Evolutionary conservation across 2,113 vertebrate genomes (phyloP), one percentile per base, ranked within the genome.

Genomic region (Polypterus senegalus): DNA sequence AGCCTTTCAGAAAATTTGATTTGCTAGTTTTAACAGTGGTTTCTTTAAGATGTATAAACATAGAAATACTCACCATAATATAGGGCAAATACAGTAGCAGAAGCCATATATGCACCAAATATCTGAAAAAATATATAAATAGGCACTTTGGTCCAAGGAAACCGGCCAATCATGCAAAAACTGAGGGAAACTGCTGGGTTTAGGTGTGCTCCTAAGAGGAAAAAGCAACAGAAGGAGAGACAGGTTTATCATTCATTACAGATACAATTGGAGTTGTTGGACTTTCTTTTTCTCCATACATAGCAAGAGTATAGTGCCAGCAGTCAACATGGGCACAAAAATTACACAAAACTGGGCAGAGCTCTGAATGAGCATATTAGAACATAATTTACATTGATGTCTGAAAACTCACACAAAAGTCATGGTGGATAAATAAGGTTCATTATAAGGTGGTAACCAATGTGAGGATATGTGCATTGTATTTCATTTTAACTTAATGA

Each of bases 161-260:
- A 61, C 51, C 70, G 73, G 2, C 72, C 82, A 53, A 87, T 3
- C 54, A 87, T 68, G 67, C 89, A 91, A 77, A 92, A 77, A 69
- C 85, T 69, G 5, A 97, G 58, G 48, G 88, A 83, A 61, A 91
- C 89, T 0, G 92, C 89, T 0, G 91, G 94, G 66, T 97, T 97
- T 70, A 97, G 73, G 64, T 94, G 91, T 46, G 90, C 91, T 0
- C 91, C 93, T 95, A 67, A 1, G 49, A 51, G 1, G 6, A 9
- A 54, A 9, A 0, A 0, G 53, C 11, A 57, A 66, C 46, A 60
- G 9, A 10, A 9, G 1, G n/a, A 47, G 47, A 49, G 46, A 59
- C 56, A 7, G 3, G 27, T 27, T 27, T 2, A 45, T 5, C 47
- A 6, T 27, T 27, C 27, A 27, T 27, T 27, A 27, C 27, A 27